Evolutionary conservation across 1,140 invertebrate species (phyloP), one percentile per base, ranked within the genome.

Genomic region (Agrypnia vestita): DNA sequence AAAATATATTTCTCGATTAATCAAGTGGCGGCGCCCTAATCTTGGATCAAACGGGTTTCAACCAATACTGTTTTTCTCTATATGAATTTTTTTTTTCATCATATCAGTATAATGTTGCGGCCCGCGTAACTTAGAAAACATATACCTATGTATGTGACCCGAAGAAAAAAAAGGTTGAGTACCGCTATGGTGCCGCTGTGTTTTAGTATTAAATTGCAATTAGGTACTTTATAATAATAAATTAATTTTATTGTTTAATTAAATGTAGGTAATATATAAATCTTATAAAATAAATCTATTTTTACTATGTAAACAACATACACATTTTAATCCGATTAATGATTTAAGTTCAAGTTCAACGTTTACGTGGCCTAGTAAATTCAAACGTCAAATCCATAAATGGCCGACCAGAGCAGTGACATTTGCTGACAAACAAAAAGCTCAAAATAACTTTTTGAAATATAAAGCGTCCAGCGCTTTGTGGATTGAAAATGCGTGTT

Each of bases 361-460:
- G 77, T 79, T 79, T 79, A 79, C 77, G 77, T 79, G 77, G 77
- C 77, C 77, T 79, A 73, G 53, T 79, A 79, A 79, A 73, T 79
- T 72, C 53, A 79, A 79, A 79, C 77, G 77, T 79, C 77, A 79
- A 79, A 79, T 15, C 77, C 77, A 73, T 79, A 79, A 79, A 79
- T 79, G 77, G 77, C 77, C 77, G 69, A 79, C 77, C 56, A 35
- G 25, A 35, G 6, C 25, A 73, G 77, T 79, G 77, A 79, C 77
- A 79, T 73, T 79, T 73, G 77, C 77, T 79, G 53, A 72, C 77
- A 79, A 79, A 79, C 77, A 79, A 72, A 73, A 79, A 69, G 53
- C 77, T 79, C 15, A 47, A 79, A 79, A 79, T 79, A 79, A 61
- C 64, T 73, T 79, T 62, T 17, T 21, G 25, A 56, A 69, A 78